A percentile compares a stretch with the other conserved stretches of the same genome.
Conservation (phyloP, 2,888 invertebrate genomes). For the Gari tellinella region DNA sequence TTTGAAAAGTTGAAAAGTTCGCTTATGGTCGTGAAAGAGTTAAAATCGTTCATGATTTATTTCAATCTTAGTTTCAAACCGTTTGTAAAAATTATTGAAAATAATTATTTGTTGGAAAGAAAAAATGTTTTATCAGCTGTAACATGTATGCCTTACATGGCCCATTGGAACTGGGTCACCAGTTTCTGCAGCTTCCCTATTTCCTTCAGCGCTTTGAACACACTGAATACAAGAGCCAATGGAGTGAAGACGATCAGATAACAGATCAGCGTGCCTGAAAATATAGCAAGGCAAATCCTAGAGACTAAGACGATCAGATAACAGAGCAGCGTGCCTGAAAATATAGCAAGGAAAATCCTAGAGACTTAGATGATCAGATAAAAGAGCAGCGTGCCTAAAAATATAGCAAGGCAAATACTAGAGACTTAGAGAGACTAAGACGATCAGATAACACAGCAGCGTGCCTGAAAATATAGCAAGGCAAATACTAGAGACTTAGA, state of each 20-base stretch:
- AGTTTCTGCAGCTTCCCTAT: conserved; percentile 14
- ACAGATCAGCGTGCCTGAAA: conserved; percentile 26
- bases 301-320: conserved; percentile 23
- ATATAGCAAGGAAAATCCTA: too few relatives aligned
- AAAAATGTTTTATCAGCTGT: too few relatives aligned
- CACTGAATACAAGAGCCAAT: conserved; percentile 11
- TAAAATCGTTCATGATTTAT: too few relatives aligned
- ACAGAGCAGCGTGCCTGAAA: conserved; percentile 26
- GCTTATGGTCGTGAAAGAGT: too few relatives aligned
- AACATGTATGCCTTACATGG: conserved; percentile 13
- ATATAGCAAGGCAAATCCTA: too few relatives aligned
- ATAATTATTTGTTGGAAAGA: too few relatives aligned
- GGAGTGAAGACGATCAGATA: conserved; percentile 25
- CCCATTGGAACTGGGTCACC: conserved; percentile 28
- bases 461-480: conserved; percentile 32
- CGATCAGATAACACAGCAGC: conserved; percentile 15
- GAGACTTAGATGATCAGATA: conserved; percentile 22
- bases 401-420: too few relatives aligned
- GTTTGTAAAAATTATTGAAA: too few relatives aligned
- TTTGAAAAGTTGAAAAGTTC: too few relatives aligned
- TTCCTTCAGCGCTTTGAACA: conserved; percentile 3
- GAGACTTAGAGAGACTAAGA: too few relatives aligned
- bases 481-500: too few relatives aligned
- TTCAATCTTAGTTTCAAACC: too few relatives aligned
- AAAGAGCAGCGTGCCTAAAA: conserved; percentile 25